Evolutionary conservation across 2,113 vertebrate genomes (phyloP).

Genomic region (Oostethus manadensis): DNA sequence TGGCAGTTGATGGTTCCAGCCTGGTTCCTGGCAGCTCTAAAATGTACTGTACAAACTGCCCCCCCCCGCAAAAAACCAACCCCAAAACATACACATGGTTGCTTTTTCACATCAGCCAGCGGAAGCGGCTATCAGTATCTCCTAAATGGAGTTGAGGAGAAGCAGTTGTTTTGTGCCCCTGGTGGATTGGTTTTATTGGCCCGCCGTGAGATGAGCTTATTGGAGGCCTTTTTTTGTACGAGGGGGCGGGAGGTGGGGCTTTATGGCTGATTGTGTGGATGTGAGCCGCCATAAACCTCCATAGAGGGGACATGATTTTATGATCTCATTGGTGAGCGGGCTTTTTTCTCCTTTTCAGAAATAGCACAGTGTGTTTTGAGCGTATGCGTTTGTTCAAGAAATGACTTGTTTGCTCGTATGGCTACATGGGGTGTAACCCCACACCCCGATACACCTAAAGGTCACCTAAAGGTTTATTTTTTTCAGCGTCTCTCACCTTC

Average conservation of each 20-base stretch:
- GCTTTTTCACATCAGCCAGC: background rate
- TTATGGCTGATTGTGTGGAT: slow-evolving; percentile 47
- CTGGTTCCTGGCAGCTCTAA: slow-evolving; percentile 9
- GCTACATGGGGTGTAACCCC: background rate
- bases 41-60: slow-evolving; percentile 20
- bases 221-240: slow-evolving; percentile 37
- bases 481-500: too few species aligned
- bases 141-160: slow-evolving; percentile 35
- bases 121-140: slow-evolving; percentile 13
- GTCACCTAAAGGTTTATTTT: too few species aligned
- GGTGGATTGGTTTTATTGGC: slow-evolving; percentile 44
- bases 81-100: slow-evolving; percentile 18
- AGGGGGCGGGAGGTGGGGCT: slow-evolving; percentile 44
- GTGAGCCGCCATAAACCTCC: slow-evolving; percentile 46
- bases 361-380: slow-evolving; percentile 4
- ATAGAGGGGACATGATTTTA: slow-evolving; percentile 44
- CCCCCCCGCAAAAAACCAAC: too few species aligned
- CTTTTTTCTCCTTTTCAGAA: slow-evolving; percentile 8
- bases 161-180: slow-evolving; percentile 31
- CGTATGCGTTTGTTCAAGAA: slow-evolving; percentile 3
- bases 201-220: slow-evolving; percentile 39
- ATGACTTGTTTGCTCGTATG: background rate
- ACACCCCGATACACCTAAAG: background rate
- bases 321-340: slow-evolving; percentile 26
- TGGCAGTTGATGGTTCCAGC: too few species aligned